phyloP scores from a whole-genome alignment of 2,888 invertebrate species.

The Meliscaeva auricollis region DNA sequence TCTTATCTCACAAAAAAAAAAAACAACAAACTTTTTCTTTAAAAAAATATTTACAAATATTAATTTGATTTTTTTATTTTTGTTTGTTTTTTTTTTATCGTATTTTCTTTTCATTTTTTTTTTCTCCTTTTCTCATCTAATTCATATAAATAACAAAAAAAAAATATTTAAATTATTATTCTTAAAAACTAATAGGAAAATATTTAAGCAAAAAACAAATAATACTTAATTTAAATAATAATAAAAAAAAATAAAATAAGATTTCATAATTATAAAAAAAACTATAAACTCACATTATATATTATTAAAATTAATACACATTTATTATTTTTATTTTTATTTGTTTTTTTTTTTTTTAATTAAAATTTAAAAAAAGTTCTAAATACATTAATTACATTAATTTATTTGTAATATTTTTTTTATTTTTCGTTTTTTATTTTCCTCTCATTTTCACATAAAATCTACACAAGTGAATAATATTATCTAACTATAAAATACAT shows the following conservation, averaged over 20 bases:
- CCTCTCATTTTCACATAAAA: slow-evolving; percentile 24
- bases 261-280: slow-evolving; percentile 50
- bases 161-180: slow-evolving; percentile 64
- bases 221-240: slow-evolving; percentile 10
- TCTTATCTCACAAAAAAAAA: slow-evolving; percentile 7
- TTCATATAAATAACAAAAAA: slow-evolving; percentile 74
- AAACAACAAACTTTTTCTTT: slow-evolving; percentile 9
- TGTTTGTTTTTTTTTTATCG: slow-evolving; percentile 21
- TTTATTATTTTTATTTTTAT: slow-evolving; percentile 19
- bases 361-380: slow-evolving; percentile 26
- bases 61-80: slow-evolving; percentile 56
- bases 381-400: slow-evolving; percentile 51
- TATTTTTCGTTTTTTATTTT: neutral
- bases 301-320: slow-evolving; percentile 36
- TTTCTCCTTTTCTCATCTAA: slow-evolving; percentile 31
- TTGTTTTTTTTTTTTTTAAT: slow-evolving; percentile 19
- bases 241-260: slow-evolving; percentile 25
- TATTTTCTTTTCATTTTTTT: slow-evolving; percentile 41
- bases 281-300: slow-evolving; percentile 45
- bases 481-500: slow-evolving; percentile 43
- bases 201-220: slow-evolving; percentile 70
- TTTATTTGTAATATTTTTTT: neutral
- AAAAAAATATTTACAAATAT: slow-evolving; percentile 67
- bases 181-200: slow-evolving; percentile 74
- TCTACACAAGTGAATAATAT: slow-evolving; percentile 28